phyloP scores from a whole-genome alignment of 1,140 invertebrate species.

The Drosophila grimshawi region DNA sequence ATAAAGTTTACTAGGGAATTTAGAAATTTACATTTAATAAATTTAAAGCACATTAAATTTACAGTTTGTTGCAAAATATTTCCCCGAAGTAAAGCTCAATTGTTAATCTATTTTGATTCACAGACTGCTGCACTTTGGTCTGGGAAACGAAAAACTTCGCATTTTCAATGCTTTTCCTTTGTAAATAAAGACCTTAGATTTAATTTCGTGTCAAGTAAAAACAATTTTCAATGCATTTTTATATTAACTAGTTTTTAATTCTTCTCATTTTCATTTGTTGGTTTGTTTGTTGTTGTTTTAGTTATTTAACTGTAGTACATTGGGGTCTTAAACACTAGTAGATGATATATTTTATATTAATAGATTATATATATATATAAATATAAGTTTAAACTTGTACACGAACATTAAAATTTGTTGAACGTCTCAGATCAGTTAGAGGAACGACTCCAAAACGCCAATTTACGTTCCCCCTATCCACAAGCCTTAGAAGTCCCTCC shows the following conservation, averaged over 20 bases:
- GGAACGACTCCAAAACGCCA: conserved; percentile 22
- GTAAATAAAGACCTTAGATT: background rate
- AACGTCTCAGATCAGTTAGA: conserved; percentile 54
- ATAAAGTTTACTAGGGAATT: background rate
- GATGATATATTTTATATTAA: conserved; percentile 75
- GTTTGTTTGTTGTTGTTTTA: conserved; percentile 63
- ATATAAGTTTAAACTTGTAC: conserved; percentile 78
- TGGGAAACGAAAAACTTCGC: background rate
- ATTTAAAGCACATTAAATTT: background rate
- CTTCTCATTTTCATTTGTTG: conserved; percentile 75
- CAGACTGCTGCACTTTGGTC: background rate
- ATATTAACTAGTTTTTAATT: conserved; percentile 81
- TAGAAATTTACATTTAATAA: background rate
- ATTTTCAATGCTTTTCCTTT: no score
- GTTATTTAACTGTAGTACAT: conserved; percentile 78
- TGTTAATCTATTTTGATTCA: background rate
- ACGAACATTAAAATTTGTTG: conserved; percentile 71
- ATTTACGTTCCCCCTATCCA: conserved; percentile 3
- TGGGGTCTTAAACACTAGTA: conserved; percentile 64
- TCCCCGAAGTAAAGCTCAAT: background rate
- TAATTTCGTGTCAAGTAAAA: background rate
- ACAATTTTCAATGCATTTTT: conserved; percentile 37
- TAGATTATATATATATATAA: conserved; percentile 67
- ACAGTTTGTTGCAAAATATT: background rate
- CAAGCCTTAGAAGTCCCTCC: conserved; percentile 6